Evolutionary conservation across 2,797 vertebrate genomes (phyloP).

Genomic region (Pseudochirops corinnae): DNA sequence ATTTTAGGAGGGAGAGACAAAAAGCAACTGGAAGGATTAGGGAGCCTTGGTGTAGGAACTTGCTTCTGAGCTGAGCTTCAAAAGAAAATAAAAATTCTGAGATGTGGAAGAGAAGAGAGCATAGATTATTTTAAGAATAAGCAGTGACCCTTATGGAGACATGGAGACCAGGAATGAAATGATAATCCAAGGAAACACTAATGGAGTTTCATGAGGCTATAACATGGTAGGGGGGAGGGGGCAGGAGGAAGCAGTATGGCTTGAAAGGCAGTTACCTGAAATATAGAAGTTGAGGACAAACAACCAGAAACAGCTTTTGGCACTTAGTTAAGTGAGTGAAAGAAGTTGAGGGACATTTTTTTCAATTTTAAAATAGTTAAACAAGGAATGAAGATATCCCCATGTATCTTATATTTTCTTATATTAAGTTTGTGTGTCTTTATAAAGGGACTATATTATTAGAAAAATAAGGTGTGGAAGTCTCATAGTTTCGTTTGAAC

Average conservation of each 20-base stretch:
- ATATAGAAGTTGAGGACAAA: background rate
- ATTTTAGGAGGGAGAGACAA: background rate
- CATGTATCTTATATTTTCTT: background rate
- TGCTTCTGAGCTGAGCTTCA: background rate
- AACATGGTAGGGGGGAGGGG: background rate
- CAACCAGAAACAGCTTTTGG: background rate
- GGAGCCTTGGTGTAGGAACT: background rate
- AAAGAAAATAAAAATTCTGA: background rate
- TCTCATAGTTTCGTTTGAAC: background rate
- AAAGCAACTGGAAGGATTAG: background rate
- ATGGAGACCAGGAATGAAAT: background rate
- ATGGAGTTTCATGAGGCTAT: background rate
- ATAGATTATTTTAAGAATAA: background rate
- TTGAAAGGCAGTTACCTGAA: background rate
- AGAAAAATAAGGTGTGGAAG: background rate
- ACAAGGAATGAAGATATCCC: background rate
- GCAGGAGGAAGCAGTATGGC: background rate
- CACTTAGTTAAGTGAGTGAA: background rate
- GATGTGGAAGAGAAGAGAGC: background rate
- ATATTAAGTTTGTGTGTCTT: background rate
- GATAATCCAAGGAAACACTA: background rate
- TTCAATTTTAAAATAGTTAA: background rate
- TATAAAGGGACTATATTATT: background rate
- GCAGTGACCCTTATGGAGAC: background rate
- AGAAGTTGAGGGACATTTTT: background rate